Evolutionary conservation across 2,113 vertebrate genomes (phyloP).

Genomic region (Crotophaga sulcirostris): DNA sequence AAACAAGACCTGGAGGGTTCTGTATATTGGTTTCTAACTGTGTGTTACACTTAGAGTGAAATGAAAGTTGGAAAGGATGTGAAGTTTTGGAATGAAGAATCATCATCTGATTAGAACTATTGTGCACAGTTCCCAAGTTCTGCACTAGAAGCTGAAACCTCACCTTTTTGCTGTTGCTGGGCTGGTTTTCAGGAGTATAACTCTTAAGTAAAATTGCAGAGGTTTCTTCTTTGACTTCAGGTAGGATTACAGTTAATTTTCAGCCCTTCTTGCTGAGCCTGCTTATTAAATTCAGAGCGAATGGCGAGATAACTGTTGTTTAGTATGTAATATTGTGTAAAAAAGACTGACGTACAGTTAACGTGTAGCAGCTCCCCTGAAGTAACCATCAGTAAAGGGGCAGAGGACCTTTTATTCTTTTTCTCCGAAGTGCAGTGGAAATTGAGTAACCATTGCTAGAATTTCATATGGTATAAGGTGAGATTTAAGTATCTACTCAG

Average conservation of each 20-base stretch:
- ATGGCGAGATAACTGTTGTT: neutral
- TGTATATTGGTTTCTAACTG: neutral
- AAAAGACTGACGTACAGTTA: neutral
- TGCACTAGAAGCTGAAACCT: neutral
- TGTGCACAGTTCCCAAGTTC: neutral
- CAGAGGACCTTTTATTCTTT: neutral
- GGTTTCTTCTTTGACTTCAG: neutral
- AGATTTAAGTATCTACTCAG: neutral
- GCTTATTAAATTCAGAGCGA: neutral
- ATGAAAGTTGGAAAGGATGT: neutral
- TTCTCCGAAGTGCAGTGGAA: neutral
- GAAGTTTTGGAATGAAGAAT: neutral
- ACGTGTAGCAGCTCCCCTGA: neutral
- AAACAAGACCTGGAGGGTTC: neutral
- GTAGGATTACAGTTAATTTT: neutral
- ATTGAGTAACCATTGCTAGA: neutral
- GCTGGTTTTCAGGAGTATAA: neutral
- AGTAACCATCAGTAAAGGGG: neutral
- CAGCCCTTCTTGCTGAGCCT: neutral
- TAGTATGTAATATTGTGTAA: neutral
- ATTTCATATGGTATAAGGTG: neutral
- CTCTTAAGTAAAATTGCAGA: neutral
- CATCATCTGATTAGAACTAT: neutral
- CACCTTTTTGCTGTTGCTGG: neutral
- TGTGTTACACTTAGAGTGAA: neutral